Evolutionary conservation across 2,113 vertebrate species (phyloP).

Genomic region (Boleophthalmus pectinirostris): DNA sequence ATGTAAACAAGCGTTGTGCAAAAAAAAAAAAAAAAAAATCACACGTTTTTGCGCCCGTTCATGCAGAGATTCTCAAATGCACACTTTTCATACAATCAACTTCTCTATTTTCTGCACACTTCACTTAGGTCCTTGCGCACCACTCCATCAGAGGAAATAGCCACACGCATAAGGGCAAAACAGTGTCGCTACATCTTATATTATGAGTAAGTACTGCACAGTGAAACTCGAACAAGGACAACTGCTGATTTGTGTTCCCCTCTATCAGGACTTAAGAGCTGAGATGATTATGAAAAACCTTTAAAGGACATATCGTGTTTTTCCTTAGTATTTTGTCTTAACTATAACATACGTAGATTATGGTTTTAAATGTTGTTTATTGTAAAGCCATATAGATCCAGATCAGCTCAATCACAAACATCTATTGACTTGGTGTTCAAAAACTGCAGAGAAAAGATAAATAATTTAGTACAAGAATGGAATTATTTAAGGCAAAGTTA

Average conservation of each 20-base stretch:
- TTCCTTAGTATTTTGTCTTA: too few relatives aligned
- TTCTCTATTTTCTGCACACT: conserved; percentile 23
- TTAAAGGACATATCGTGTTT: not conserved
- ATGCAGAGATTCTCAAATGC: conserved; percentile 4
- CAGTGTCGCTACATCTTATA: not conserved
- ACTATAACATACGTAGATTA: too few relatives aligned
- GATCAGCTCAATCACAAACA: too few relatives aligned
- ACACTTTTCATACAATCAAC: conserved; percentile 4
- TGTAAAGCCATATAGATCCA: too few relatives aligned
- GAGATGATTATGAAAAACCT: not conserved
- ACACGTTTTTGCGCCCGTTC: conserved; percentile 5
- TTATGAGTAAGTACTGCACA: not conserved
- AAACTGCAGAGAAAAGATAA: too few relatives aligned
- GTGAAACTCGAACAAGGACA: not conserved
- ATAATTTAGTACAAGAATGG: too few relatives aligned
- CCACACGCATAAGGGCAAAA: not conserved
- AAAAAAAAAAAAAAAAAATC: too few relatives aligned
- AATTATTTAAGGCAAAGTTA: too few relatives aligned
- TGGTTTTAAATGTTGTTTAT: too few relatives aligned
- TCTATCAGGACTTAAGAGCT: not conserved
- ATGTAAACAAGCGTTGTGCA: not conserved
- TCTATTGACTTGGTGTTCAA: too few relatives aligned
- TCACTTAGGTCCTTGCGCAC: conserved; percentile 17
- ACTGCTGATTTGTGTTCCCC: not conserved
- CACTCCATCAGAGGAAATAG: not conserved